Conservation (phyloP, 2,888 invertebrate genomes). For the Fabriciana adippe region DNA sequence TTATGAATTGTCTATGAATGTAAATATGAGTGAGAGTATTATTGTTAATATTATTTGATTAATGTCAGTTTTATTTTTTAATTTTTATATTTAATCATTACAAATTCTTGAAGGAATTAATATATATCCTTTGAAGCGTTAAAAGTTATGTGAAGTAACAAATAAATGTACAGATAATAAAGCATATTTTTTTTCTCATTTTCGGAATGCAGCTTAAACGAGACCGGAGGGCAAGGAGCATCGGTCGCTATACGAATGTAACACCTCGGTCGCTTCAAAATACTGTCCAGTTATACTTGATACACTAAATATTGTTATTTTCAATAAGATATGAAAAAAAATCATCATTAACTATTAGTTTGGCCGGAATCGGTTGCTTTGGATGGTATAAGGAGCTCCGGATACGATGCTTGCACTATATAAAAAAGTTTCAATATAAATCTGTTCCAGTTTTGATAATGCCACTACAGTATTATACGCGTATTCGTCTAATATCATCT, state of each 20-base stretch:
- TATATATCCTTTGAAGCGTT: too few relatives aligned
- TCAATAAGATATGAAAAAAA: neutral
- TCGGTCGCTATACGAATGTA: constrained; percentile 50
- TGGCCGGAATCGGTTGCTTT: constrained; percentile 3
- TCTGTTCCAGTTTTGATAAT: constrained; percentile 63
- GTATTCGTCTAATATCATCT: neutral
- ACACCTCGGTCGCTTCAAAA: constrained; percentile 50
- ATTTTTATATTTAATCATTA: too few relatives aligned
- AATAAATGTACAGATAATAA: constrained; percentile 30
- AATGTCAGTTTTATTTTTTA: too few relatives aligned
- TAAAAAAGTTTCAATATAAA: constrained; percentile 47
- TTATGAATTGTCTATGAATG: too few relatives aligned
- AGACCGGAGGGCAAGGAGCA: constrained; percentile 58
- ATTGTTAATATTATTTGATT: too few relatives aligned
- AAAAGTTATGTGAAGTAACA: neutral
- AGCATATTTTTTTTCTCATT: constrained; percentile 41
- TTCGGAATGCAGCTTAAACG: constrained; percentile 79
- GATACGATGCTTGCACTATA: constrained; percentile 54
- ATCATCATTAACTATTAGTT: constrained; percentile 2
- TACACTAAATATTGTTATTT: neutral
- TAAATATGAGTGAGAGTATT: too few relatives aligned
- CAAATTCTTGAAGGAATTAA: too few relatives aligned
- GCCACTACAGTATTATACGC: constrained; percentile 51
- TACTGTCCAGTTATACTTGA: constrained; percentile 42
- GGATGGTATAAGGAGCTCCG: constrained; percentile 41